A percentile compares a stretch with the other conserved stretches of the same genome.
phyloP scores from a whole-genome alignment of 2,888 invertebrate species.

The Callyntrura guangdongensis region DNA sequence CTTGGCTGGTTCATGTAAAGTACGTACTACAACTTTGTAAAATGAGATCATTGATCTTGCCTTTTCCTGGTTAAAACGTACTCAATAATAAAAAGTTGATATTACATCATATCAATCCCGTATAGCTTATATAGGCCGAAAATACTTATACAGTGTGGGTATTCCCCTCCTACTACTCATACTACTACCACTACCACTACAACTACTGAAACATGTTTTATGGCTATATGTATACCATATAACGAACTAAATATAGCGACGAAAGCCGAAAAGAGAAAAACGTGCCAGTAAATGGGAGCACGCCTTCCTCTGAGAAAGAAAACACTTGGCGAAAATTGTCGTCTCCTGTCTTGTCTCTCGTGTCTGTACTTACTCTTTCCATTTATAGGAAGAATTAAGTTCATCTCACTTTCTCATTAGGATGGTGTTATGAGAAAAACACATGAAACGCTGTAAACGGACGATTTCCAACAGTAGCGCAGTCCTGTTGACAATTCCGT shows the following conservation, averaged over 20 bases:
- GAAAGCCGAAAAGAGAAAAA: not conserved
- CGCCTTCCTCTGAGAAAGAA: conserved; percentile 55
- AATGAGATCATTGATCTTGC: conserved; percentile 60
- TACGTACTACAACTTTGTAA: conserved; percentile 33
- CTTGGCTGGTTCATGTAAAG: not conserved
- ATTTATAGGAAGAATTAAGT: conserved; percentile 44
- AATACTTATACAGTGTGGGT: not conserved
- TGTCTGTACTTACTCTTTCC: not conserved
- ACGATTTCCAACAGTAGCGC: not conserved
- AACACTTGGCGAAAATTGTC: conserved; percentile 58
- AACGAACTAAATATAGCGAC: not conserved
- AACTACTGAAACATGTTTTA: too few species aligned
- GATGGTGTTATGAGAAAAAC: conserved; percentile 29
- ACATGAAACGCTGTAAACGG: not conserved
- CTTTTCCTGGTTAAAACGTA: conserved; percentile 46
- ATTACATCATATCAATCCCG: not conserved
- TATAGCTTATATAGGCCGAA: not conserved
- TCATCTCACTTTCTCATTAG: not conserved
- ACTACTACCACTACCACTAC: too few species aligned
- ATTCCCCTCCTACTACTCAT: not conserved
- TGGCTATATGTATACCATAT: not conserved
- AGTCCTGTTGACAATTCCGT: not conserved
- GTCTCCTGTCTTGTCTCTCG: conserved; percentile 20
- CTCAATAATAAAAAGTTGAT: conserved; percentile 37
- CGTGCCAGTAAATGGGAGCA: conserved; percentile 27